Evolutionary conservation across 2,888 invertebrate genomes (phyloP).

Genomic region (Tetragonula carbonaria): DNA sequence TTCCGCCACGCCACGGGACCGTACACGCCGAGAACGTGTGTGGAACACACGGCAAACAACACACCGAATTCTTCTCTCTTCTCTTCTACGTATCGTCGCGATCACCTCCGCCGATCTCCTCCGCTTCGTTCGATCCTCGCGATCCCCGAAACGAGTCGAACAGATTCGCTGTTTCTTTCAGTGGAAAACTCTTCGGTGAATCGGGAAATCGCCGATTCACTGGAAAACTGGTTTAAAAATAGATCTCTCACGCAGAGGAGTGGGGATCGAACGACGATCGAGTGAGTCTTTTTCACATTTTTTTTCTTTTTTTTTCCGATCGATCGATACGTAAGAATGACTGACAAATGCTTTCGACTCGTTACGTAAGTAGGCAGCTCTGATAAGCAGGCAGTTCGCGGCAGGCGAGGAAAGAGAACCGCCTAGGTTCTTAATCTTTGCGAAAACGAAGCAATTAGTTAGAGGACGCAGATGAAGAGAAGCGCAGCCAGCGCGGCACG

Average conservation of each 20-base stretch:
- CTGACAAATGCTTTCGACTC: not conserved
- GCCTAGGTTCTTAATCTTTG: not conserved
- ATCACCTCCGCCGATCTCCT: too few relatives aligned
- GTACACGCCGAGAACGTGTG: not conserved
- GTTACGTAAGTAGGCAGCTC: not conserved
- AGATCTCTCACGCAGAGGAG: not conserved
- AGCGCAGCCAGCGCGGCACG: not conserved
- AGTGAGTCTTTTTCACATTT: not conserved
- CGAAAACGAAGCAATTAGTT: not conserved
- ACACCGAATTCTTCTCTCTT: not conserved
- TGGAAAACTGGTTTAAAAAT: not conserved
- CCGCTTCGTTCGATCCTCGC: too few relatives aligned
- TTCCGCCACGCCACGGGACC: constrained; percentile 1
- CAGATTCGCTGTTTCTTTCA: too few relatives aligned
- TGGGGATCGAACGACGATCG: too few relatives aligned
- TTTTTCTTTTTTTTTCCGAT: not conserved
- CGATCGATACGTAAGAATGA: not conserved
- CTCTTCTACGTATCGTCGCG: not conserved
- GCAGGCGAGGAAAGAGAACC: not conserved
- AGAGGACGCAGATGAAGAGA: not conserved
- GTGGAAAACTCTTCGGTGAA: not conserved
- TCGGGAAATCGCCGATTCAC: not conserved
- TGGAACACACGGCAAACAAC: constrained; percentile 7
- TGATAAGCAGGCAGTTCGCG: not conserved
- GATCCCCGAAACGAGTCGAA: too few relatives aligned